A percentile compares a stretch with the other conserved stretches of the same genome.
Conservation (phyloP, 2,888 invertebrate species). For the Tipula lateralis region DNA sequence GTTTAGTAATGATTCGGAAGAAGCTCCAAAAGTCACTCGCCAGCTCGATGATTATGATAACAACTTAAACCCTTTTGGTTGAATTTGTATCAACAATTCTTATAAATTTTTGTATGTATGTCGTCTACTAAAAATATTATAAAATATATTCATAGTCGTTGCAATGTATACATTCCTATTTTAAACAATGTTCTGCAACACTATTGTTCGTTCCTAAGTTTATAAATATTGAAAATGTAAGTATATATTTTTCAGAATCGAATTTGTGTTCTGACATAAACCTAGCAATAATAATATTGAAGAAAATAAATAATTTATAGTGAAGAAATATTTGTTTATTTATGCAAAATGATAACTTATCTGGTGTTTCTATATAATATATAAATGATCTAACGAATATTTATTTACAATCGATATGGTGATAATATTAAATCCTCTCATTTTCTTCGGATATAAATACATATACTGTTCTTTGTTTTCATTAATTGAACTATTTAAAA, state of each 20-base stretch:
- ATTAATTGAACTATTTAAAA: no score
- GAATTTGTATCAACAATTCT: not conserved
- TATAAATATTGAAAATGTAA: not conserved
- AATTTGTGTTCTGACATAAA: not conserved
- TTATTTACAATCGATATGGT: no score
- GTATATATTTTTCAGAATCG: not conserved
- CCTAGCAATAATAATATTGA: not conserved
- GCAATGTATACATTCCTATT: not conserved
- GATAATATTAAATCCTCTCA: no score
- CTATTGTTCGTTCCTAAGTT: not conserved
- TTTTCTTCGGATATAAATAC: no score
- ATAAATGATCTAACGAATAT: no score
- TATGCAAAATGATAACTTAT: no score
- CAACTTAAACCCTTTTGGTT: slow-evolving; percentile 65
- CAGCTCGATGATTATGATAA: slow-evolving; percentile 61
- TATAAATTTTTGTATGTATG: not conserved
- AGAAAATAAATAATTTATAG: not conserved
- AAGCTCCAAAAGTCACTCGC: slow-evolving; percentile 35
- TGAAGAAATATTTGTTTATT: not conserved
- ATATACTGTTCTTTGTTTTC: no score
- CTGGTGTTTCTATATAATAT: no score
- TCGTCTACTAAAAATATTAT: not conserved
- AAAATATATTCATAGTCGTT: not conserved
- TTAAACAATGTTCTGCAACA: not conserved
- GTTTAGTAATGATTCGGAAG: slow-evolving; percentile 56